Evolutionary conservation across 1,140 invertebrate species (phyloP).

Genomic region (Lepidurus packardi): DNA sequence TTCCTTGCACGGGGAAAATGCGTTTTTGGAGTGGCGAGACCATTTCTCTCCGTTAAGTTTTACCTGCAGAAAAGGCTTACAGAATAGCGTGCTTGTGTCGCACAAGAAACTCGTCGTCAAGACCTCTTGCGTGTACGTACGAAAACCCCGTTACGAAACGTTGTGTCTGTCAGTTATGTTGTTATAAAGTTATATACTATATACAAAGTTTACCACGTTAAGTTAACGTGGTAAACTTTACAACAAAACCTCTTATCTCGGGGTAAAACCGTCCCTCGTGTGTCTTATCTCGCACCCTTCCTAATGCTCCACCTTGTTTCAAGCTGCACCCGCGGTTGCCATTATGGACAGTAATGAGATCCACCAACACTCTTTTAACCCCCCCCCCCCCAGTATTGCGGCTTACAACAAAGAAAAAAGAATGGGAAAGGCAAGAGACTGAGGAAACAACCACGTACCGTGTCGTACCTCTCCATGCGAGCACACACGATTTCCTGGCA

Average conservation of each 20-base stretch:
- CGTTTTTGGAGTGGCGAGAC: neutral
- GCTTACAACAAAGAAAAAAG: neutral
- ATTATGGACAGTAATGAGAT: conserved; percentile 17
- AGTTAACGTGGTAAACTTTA: neutral
- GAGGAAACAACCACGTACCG: neutral
- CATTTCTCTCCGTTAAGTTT: neutral
- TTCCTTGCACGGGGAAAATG: neutral
- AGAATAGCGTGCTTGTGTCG: neutral
- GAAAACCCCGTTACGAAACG: neutral
- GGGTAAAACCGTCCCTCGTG: neutral
- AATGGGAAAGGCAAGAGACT: neutral
- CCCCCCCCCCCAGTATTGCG: neutral
- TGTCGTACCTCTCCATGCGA: neutral
- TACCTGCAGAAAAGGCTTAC: neutral
- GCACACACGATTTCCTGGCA: neutral
- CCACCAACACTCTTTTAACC: neutral
- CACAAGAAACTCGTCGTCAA: neutral
- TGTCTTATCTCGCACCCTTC: conserved; percentile 2
- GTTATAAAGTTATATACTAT: too few relatives aligned
- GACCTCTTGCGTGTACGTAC: neutral
- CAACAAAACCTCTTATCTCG: neutral
- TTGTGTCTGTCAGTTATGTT: neutral
- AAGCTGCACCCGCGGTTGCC: conserved; percentile 7
- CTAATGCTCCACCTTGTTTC: neutral
- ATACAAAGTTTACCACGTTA: too few relatives aligned